These are phyloP conservation scores for Scomberomorus guttatus DNA, from an alignment of 2,797 vertebrate genomes.

Conservation along the genomic window DNA sequence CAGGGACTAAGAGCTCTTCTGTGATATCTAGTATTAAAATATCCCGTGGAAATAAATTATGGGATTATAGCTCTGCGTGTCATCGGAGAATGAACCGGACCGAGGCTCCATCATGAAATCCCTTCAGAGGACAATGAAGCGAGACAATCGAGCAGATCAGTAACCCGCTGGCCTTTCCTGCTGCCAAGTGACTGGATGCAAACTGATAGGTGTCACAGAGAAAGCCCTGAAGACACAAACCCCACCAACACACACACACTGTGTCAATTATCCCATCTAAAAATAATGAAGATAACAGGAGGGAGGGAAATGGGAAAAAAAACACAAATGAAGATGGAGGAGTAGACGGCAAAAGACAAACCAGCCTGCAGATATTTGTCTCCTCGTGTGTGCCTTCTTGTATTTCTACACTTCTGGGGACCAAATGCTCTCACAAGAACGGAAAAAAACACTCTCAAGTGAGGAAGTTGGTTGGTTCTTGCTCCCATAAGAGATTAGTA, in stretches of 20 bases:
- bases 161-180: conserved; percentile 61
- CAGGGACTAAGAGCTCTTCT: conserved; percentile 46
- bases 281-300: conserved; percentile 54
- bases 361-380: conserved; percentile 15
- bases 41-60: conserved; percentile 48
- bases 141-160: conserved; percentile 61
- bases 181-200: conserved; percentile 64
- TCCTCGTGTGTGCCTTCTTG: neutral
- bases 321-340: conserved; percentile 39
- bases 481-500: neutral
- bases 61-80: conserved; percentile 48
- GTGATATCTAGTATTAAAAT: conserved; percentile 51
- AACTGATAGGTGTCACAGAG: conserved; percentile 74
- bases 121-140: conserved; percentile 46
- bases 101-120: conserved; percentile 47
- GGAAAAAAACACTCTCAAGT: neutral
- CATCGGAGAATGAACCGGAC: conserved; percentile 40
- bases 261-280: conserved; percentile 25
- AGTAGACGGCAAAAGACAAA: conserved; percentile 2
- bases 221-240: conserved; percentile 56
- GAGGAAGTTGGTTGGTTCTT: neutral
- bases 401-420: neutral
- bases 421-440: neutral
- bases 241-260: neutral
- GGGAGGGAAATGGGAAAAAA: conserved; percentile 1